Evolutionary conservation across 2,797 vertebrate genomes (phyloP).

Genomic region (Pogoniulus pusillus): DNA sequence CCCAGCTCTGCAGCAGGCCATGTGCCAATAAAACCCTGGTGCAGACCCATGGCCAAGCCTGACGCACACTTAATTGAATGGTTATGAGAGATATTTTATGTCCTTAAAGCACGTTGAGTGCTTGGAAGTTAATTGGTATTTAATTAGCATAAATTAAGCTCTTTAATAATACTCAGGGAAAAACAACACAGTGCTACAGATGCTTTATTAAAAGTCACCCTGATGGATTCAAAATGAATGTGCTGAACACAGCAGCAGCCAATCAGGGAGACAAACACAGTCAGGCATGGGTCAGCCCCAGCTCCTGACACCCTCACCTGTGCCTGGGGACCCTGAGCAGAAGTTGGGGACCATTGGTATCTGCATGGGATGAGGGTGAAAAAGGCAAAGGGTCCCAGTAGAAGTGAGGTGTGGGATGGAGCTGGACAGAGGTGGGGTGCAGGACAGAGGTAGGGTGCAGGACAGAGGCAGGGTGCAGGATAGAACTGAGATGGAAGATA

Average conservation of each 20-base stretch:
- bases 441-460: no score
- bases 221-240: background rate
- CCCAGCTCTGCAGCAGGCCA: background rate
- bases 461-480: no score
- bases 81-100: slow-evolving; percentile 4
- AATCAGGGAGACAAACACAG: rapidly evolving
- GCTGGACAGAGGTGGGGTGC: no score
- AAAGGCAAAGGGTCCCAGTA: no score
- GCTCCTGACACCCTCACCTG: background rate
- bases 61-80: background rate
- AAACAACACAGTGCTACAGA: slow-evolving; percentile 14
- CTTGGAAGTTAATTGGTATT: slow-evolving; percentile 59
- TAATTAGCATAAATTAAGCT: slow-evolving; percentile 58
- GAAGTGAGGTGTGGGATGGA: no score
- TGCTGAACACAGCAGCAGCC: background rate
- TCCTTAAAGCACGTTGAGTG: slow-evolving; percentile 47
- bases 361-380: no score
- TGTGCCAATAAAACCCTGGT: rapidly evolving
- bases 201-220: slow-evolving; percentile 37
- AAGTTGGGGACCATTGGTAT: no score
- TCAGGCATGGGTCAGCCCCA: rapidly evolving
- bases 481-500: no score
- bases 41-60: slow-evolving; percentile 1
- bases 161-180: slow-evolving; percentile 39
- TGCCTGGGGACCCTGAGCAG: background rate